A percentile compares a stretch with the other conserved stretches of the same genome.
Evolutionary conservation across 2,797 vertebrate genomes (phyloP).

Genomic region (Hydrolagus colliei): DNA sequence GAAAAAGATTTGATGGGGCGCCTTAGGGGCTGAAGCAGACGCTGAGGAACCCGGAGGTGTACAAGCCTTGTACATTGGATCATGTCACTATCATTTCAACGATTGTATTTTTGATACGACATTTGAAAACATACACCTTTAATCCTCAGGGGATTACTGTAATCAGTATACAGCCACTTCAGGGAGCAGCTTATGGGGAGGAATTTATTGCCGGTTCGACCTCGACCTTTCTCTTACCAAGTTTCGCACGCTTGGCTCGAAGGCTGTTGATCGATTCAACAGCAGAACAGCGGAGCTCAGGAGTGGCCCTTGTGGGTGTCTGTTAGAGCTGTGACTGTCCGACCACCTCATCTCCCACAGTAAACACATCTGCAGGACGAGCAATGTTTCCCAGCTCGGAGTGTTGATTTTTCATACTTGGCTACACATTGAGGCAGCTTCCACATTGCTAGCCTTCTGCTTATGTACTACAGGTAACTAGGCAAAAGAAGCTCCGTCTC

Average conservation of each 20-base stretch:
- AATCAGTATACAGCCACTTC: background rate
- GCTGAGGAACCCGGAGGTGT: no score
- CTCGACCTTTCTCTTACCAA: background rate
- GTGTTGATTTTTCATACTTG: background rate
- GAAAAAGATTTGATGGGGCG: no score
- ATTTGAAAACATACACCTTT: background rate
- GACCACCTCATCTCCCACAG: background rate
- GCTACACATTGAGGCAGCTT: background rate
- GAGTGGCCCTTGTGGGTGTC: background rate
- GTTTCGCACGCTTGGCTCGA: background rate
- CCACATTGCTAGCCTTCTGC: background rate
- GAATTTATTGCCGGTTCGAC: background rate
- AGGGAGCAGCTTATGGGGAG: background rate
- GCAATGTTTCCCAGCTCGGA: background rate
- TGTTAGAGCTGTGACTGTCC: background rate
- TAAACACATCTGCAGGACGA: background rate
- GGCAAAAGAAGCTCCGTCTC: background rate
- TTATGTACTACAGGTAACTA: background rate
- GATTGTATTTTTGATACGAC: background rate
- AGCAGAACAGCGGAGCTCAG: background rate
- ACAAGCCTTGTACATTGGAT: no score
- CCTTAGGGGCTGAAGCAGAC: no score
- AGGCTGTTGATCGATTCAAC: background rate
- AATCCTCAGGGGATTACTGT: background rate
- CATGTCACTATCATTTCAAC: background rate